These are phyloP conservation scores for Trachythela sp. DNA, from an alignment of 64 coral and sea anemone genomes.

Conservation along the genomic window DNA sequence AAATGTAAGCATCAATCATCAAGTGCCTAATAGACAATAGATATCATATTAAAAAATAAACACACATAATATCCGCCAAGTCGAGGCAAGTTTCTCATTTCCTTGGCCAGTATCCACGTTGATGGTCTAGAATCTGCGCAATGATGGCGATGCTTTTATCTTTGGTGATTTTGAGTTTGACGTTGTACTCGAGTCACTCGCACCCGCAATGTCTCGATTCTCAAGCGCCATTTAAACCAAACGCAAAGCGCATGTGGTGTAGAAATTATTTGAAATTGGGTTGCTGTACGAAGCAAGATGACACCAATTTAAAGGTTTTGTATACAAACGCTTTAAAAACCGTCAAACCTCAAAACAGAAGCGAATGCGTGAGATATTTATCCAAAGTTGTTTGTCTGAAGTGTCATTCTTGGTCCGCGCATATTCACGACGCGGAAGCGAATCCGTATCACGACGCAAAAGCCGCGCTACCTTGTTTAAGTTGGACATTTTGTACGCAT, in stretches of 20 bases:
- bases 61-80: too few relatives aligned
- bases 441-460: slow-evolving; percentile 39
- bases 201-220: slow-evolving; percentile 95
- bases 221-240: slow-evolving; percentile 59
- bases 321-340: slow-evolving; percentile 17
- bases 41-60: too few relatives aligned
- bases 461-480: slow-evolving; percentile 40
- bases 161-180: background rate
- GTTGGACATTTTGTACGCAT: slow-evolving; percentile 20
- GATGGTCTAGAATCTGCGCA: too few relatives aligned
- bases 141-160: background rate
- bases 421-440: slow-evolving; percentile 59
- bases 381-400: slow-evolving; percentile 70
- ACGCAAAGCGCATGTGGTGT: slow-evolving; percentile 32
- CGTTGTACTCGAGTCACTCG: background rate
- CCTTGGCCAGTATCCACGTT: too few relatives aligned
- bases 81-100: too few relatives aligned
- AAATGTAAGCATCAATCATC: too few relatives aligned
- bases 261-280: slow-evolving; percentile 63
- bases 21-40: too few relatives aligned
- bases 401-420: slow-evolving; percentile 81
- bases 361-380: slow-evolving; percentile 52
- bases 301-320: slow-evolving; percentile 32
- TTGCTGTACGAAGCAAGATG: slow-evolving; percentile 51
- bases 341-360: slow-evolving; percentile 31